Evolutionary conservation across 1,140 invertebrate species (phyloP), one percentile per base, ranked within the genome.

Genomic region (Dendrolimus punctatus): DNA sequence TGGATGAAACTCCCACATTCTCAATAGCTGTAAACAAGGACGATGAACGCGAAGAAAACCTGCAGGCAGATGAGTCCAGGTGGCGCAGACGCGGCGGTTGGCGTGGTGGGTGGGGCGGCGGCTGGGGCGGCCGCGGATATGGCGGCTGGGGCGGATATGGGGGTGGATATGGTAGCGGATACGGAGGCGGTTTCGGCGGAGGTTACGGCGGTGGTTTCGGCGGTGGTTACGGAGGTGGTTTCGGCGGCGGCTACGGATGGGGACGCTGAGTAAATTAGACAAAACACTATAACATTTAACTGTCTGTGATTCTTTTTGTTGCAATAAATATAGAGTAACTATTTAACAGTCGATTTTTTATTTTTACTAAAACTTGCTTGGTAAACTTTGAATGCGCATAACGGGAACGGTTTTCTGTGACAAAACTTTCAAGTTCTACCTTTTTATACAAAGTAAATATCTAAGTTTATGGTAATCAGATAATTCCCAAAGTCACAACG

Each of bases 201-300:
- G 48, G 57, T 6, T 41, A 44, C 5, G 43, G 44, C 7, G 38
- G 53, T 39, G 51, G 51, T 0, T 8, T 41, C 6, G 49, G 49
- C 6, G 40, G 39, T n/a, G 50, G 50, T 23, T 45, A 42, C 44
- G 37, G 53, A 38, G 50, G 53, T 10, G 40, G 41, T 7, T 57
- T 10, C 39, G 58, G 60, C 7, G 55, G 60, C 4, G 60, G 61
- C 5, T 53, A 56, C 46, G 60, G 66, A 7, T 58, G 49, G 52
- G 49, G 55, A 42, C 40, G 62, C 9, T 60, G 46, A 53, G 6
- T 8, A 38, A 40, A 40, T 10, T 10, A 8, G 8, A 39, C 23
- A 23, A 23, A 23, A 23, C 23, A 23, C 23, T 23, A 23, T 23
- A 23, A 23, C 23, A 23, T 23, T 23, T 23, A 56, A 47, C 38